These are phyloP conservation scores for Agrotis puta DNA, from an alignment of 2,888 invertebrate genomes.

Conservation along the genomic window DNA sequence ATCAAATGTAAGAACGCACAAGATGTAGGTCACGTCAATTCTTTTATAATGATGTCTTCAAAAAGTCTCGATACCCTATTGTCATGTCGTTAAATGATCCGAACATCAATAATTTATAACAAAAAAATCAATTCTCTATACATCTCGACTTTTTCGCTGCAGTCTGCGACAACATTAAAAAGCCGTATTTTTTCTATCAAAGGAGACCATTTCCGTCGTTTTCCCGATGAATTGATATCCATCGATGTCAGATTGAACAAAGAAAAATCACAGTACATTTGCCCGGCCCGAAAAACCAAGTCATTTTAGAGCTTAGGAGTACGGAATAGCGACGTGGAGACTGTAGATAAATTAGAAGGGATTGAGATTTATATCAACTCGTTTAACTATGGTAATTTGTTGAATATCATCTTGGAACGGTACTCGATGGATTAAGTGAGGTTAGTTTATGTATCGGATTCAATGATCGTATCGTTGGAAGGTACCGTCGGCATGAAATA, in stretches of 20 bases:
- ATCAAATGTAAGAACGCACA: slow-evolving; percentile 2
- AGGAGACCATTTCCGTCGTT: slow-evolving; percentile 76
- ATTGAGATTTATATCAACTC: slow-evolving; percentile 56
- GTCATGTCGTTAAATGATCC: slow-evolving; percentile 58
- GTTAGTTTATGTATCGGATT: slow-evolving; percentile 29
- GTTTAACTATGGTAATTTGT: slow-evolving; percentile 56
- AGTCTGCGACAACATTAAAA: slow-evolving; percentile 71
- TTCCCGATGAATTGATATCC: slow-evolving; percentile 82
- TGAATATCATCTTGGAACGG: slow-evolving; percentile 46
- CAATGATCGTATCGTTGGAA: slow-evolving; percentile 5
- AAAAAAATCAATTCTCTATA: slow-evolving; percentile 63
- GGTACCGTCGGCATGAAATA: slow-evolving; percentile 11
- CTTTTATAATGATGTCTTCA: slow-evolving; percentile 29
- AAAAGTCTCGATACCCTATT: slow-evolving; percentile 51
- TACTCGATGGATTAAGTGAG: slow-evolving; percentile 32
- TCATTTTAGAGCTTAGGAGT: slow-evolving; percentile 69
- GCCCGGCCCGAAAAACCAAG: slow-evolving; percentile 64
- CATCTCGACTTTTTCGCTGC: slow-evolving; percentile 60
- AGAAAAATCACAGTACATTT: slow-evolving; percentile 77
- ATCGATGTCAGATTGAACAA: slow-evolving; percentile 79
- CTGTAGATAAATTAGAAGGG: slow-evolving; percentile 55
- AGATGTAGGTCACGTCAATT: slow-evolving; percentile 28
- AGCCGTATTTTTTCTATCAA: slow-evolving; percentile 74
- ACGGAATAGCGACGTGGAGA: slow-evolving; percentile 50
- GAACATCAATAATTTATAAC: slow-evolving; percentile 67